These are phyloP conservation scores for Falco peregrinus DNA, from an alignment of 2,797 vertebrate genomes.

Conservation along the genomic window DNA sequence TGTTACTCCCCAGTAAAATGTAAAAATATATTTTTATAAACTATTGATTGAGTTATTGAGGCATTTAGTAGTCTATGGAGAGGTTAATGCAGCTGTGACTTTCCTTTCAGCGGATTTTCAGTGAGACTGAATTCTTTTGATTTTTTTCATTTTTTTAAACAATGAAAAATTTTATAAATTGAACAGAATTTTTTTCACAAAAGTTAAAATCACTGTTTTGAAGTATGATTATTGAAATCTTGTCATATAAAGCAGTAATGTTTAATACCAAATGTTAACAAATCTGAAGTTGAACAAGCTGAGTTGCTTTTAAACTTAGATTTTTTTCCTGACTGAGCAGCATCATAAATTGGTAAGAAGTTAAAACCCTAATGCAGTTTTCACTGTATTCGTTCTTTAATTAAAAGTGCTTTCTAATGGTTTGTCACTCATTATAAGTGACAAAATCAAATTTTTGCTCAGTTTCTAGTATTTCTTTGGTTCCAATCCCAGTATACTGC, in stretches of 20 bases:
- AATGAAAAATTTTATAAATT: not conserved
- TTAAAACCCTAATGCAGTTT: not conserved
- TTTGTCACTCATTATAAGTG: not conserved
- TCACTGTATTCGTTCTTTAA: not conserved
- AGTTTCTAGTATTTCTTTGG: not conserved
- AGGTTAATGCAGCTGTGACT: conserved; percentile 8
- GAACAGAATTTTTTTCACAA: not conserved
- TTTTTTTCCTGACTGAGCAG: not conserved
- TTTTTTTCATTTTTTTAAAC: not conserved
- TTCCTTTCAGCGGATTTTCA: not conserved
- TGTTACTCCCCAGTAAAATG: not conserved
- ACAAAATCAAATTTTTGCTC: not conserved
- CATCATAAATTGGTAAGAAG: not conserved
- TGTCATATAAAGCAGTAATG: not conserved
- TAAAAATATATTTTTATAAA: conserved; percentile 56
- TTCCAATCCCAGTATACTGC: not conserved
- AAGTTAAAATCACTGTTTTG: not conserved
- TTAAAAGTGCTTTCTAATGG: not conserved
- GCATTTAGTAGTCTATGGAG: not conserved
- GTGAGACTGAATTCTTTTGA: not conserved
- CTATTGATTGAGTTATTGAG: not conserved
- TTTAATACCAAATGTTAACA: not conserved
- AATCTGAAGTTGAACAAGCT: not conserved
- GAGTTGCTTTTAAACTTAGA: not conserved
- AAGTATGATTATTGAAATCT: not conserved